A percentile compares a stretch with the other conserved stretches of the same genome.
Evolutionary conservation across 2,888 invertebrate genomes (phyloP).

Genomic region (Platycheirus albimanus): DNA sequence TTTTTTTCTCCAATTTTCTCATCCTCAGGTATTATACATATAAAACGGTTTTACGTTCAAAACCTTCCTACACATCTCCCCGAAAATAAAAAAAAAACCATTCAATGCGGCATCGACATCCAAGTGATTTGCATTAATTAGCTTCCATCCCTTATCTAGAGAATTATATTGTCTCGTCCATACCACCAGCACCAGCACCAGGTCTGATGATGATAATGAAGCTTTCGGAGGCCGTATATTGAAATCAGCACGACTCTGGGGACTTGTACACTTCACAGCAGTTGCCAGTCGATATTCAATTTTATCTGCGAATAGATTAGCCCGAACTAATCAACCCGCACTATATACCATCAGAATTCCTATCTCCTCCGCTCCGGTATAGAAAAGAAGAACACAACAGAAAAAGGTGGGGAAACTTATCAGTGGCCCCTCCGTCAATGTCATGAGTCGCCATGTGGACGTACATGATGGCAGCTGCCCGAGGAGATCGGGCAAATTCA

Average conservation of each 20-base stretch:
- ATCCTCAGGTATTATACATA: slow-evolving; percentile 30
- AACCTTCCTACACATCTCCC: background rate
- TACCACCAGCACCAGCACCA: slow-evolving; percentile 34
- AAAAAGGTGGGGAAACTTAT: background rate
- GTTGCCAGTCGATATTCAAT: slow-evolving; percentile 66
- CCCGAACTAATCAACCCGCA: slow-evolving; percentile 27
- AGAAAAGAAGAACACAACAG: background rate
- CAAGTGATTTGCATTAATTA: slow-evolving; percentile 69
- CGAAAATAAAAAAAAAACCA: background rate
- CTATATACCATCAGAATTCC: slow-evolving; percentile 5
- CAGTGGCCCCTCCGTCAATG: slow-evolving; percentile 73
- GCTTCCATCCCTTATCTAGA: slow-evolving; percentile 68
- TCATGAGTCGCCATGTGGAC: slow-evolving; percentile 86
- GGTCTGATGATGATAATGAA: slow-evolving; percentile 48
- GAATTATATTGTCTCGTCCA: slow-evolving; percentile 28
- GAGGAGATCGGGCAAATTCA: slow-evolving; percentile 85
- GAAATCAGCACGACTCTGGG: slow-evolving; percentile 51
- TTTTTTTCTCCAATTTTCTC: slow-evolving; percentile 41
- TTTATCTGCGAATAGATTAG: slow-evolving; percentile 53
- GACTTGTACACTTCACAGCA: slow-evolving; percentile 32
- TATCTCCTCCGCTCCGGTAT: background rate
- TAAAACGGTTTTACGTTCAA: background rate
- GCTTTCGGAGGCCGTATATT: slow-evolving; percentile 40
- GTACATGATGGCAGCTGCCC: slow-evolving; percentile 88
- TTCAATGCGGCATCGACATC: slow-evolving; percentile 17